These are phyloP conservation scores for Matsumyia berberina DNA, from an alignment of 2,888 invertebrate genomes.

Conservation along the genomic window DNA sequence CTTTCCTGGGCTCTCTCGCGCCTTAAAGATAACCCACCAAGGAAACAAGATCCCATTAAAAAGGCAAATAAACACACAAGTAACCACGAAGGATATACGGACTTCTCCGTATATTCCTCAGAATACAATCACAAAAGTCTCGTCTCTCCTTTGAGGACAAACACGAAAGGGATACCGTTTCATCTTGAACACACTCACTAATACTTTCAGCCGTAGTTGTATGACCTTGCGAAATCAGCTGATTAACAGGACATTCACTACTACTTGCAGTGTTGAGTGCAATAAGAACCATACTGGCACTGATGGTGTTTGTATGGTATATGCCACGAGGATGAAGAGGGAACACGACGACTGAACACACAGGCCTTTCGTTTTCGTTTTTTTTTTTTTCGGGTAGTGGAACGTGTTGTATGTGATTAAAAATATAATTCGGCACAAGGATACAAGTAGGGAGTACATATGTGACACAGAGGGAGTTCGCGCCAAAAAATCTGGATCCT, in stretches of 20 bases:
- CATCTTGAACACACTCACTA: background rate
- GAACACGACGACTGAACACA: constrained; percentile 20
- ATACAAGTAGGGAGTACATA: constrained; percentile 29
- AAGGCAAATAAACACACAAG: constrained; percentile 28
- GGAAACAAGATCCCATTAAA: constrained; percentile 41
- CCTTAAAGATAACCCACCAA: constrained; percentile 38
- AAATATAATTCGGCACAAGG: constrained; percentile 37
- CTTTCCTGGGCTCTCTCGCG: constrained; percentile 50
- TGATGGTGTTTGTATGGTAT: constrained; percentile 38
- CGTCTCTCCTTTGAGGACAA: constrained; percentile 33
- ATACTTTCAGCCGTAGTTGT: constrained; percentile 56
- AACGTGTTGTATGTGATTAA: constrained; percentile 62
- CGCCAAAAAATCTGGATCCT: constrained; percentile 63
- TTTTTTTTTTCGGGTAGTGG: constrained; percentile 36
- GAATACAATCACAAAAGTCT: background rate
- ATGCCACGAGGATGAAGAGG: constrained; percentile 38
- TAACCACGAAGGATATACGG: constrained; percentile 39
- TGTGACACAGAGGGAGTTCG: constrained; percentile 59
- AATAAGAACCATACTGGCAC: constrained; percentile 7
- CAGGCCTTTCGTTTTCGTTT: constrained; percentile 19
- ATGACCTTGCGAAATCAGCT: constrained; percentile 75
- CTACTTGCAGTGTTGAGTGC: constrained; percentile 18
- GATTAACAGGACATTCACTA: constrained; percentile 73
- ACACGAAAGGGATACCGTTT: constrained; percentile 52
- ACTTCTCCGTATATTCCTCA: constrained; percentile 10